These are phyloP conservation scores for Drosophila tanythrix DNA, from an alignment of 2,888 invertebrate species.

Conservation along the genomic window DNA sequence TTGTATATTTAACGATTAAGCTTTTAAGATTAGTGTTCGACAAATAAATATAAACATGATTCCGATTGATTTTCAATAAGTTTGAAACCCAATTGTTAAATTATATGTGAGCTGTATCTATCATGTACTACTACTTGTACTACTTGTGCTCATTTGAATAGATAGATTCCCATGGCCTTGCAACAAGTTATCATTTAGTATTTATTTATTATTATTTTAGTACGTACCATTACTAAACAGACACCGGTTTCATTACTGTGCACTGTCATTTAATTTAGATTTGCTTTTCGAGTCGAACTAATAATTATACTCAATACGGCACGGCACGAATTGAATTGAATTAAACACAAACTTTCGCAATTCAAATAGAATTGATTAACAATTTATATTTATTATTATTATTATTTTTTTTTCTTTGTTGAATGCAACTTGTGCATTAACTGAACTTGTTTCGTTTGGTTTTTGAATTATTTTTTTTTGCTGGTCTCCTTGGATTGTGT, in stretches of 20 bases:
- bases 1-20: too few relatives aligned
- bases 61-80: not conserved
- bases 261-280: constrained; percentile 83
- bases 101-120: too few relatives aligned
- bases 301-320: constrained; percentile 57
- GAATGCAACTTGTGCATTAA: constrained; percentile 37
- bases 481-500: not conserved
- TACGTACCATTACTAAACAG: constrained; percentile 84
- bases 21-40: not conserved
- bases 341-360: constrained; percentile 13
- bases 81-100: too few relatives aligned
- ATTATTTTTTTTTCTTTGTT: not conserved
- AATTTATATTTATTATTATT: constrained; percentile 5
- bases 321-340: constrained; percentile 37
- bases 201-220: not conserved
- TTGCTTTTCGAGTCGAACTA: constrained; percentile 68
- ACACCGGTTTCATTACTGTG: constrained; percentile 84
- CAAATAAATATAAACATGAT: not conserved
- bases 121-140: not conserved
- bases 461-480: constrained; percentile 9
- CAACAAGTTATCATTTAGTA: not conserved
- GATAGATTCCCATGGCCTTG: too few relatives aligned
- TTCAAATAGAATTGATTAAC: constrained; percentile 35
- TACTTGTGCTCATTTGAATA: not conserved
- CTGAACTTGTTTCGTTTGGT: constrained; percentile 22